A percentile compares a stretch with the other conserved stretches of the same genome.
Conservation (phyloP, 2,113 vertebrate genomes). For the Zosterops borbonicus region DNA sequence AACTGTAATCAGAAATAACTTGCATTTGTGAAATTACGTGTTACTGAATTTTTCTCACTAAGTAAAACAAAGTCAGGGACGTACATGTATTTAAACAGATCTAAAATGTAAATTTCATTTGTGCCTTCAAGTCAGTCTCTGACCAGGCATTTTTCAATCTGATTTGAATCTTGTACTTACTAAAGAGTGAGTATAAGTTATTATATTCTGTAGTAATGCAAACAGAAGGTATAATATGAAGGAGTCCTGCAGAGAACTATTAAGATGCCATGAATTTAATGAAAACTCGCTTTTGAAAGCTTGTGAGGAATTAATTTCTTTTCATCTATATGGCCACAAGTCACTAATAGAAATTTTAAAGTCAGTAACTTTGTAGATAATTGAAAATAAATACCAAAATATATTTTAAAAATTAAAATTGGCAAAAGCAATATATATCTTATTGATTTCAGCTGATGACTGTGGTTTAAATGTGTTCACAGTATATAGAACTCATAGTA, state of each 20-base stretch:
- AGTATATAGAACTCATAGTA: neutral
- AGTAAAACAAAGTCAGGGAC: neutral
- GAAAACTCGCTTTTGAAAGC: neutral
- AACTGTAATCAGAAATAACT: neutral
- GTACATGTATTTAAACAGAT: neutral
- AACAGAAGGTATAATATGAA: neutral
- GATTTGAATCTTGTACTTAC: neutral
- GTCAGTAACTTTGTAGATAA: neutral
- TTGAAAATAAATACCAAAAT: neutral
- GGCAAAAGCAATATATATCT: neutral
- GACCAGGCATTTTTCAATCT: neutral
- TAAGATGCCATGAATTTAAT: neutral
- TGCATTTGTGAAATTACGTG: neutral
- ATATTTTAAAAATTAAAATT: neutral
- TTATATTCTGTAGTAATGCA: neutral
- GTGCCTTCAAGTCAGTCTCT: neutral
- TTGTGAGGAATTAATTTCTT: neutral
- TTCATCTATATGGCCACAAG: neutral
- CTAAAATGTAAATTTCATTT: neutral
- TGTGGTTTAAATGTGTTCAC: neutral
- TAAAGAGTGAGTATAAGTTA: neutral
- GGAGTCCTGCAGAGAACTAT: neutral
- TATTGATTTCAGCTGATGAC: neutral
- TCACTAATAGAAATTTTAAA: neutral
- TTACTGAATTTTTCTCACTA: neutral